Conservation (phyloP, 1,140 invertebrate genomes). For the Drosophila auraria region DNA sequence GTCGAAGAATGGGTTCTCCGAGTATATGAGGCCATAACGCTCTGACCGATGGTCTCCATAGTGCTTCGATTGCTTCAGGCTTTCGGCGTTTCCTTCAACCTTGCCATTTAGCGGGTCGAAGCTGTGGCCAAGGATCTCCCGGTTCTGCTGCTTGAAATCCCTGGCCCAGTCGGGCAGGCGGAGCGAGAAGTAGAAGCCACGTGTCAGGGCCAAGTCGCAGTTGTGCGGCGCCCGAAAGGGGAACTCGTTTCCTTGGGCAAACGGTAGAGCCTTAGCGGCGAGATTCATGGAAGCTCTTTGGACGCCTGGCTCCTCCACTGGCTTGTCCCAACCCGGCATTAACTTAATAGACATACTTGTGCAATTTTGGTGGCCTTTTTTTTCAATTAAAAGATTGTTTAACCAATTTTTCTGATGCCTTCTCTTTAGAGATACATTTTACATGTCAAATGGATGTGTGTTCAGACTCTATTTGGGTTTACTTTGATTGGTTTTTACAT, state of each 20-base stretch:
- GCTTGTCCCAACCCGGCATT: slow-evolving; percentile 10
- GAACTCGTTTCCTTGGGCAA: neutral
- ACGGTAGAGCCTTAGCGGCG: neutral
- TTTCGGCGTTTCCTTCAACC: neutral
- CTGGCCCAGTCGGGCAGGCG: slow-evolving; percentile 57
- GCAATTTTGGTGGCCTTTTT: neutral
- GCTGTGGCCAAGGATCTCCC: slow-evolving; percentile 18
- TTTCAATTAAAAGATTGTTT: neutral
- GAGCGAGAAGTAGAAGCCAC: slow-evolving; percentile 52
- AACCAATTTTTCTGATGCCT: neutral
- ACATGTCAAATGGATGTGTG: neutral
- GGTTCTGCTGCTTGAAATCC: slow-evolving; percentile 37
- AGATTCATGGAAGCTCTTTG: neutral
- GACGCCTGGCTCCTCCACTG: neutral
- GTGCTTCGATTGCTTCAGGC: neutral
- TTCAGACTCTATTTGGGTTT: neutral
- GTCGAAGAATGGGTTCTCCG: slow-evolving; percentile 24
- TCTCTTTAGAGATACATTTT: neutral
- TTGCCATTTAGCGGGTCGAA: neutral
- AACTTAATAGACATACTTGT: slow-evolving; percentile 27
- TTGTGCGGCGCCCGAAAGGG: slow-evolving; percentile 4
- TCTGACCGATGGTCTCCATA: slow-evolving; percentile 8
- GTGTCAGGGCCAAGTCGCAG: slow-evolving; percentile 34
- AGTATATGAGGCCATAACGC: slow-evolving; percentile 11
- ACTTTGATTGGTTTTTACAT: slow-evolving; percentile 5